These are phyloP conservation scores for Nemapogon koenigi DNA, from an alignment of 2,888 invertebrate species.

Conservation along the genomic window DNA sequence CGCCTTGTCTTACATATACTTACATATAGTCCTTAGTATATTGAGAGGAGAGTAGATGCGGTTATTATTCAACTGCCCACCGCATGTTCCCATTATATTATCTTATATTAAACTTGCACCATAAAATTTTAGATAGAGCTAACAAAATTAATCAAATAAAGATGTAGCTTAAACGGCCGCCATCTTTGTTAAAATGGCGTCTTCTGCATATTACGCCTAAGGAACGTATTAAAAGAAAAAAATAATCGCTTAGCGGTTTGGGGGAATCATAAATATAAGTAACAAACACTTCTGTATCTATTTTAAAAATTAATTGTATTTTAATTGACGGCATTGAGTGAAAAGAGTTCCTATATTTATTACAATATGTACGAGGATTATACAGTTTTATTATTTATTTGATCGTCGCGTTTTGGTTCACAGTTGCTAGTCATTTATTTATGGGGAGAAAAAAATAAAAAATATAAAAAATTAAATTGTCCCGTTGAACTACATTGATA, in stretches of 20 bases:
- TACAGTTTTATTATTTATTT: not conserved
- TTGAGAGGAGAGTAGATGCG: too few relatives aligned
- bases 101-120: too few relatives aligned
- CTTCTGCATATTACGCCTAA: not conserved
- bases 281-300: not conserved
- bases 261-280: conserved; percentile 20
- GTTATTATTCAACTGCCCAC: too few relatives aligned
- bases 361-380: conserved; percentile 22
- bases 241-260: conserved; percentile 38
- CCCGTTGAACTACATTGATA: not conserved
- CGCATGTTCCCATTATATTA: too few relatives aligned
- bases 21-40: too few relatives aligned
- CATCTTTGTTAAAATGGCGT: not conserved
- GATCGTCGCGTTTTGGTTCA: not conserved
- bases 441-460: not conserved
- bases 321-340: conserved; percentile 36
- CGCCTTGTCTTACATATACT: conserved; percentile 29
- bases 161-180: conserved; percentile 1
- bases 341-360: conserved; percentile 58
- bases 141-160: too few relatives aligned
- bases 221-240: conserved; percentile 22
- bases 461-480: not conserved
- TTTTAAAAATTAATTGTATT: too few relatives aligned
- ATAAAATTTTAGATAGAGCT: too few relatives aligned
- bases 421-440: not conserved